Base-by-base conservation (phyloP, 2,113 vertebrate species). In the Cololabis saira region DNA sequence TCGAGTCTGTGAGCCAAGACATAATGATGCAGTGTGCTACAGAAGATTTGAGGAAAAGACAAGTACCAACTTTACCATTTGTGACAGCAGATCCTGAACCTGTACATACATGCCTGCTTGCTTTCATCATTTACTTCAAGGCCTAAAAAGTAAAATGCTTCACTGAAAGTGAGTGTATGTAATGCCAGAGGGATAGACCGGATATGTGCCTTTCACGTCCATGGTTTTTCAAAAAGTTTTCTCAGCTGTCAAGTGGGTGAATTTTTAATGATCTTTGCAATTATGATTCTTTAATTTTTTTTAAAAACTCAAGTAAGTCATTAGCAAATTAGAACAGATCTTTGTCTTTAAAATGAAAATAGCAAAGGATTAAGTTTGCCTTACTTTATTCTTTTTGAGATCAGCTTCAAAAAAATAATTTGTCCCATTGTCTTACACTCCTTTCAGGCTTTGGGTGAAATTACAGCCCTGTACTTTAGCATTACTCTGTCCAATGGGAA, bases 51-150 rank as follows among this genome's bases (percentile, higher is more conserved):
- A 81, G 77, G 76, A 74, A n/a, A 15, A 61, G 79, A 64, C 80
- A 15, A 68, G 74, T 40, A 67, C 41, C 68, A 58, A 53, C 81
- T 49, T 67, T 50, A 66, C 37, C 59, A 2, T 27, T 61, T 45
- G 33, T 61, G 67, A 71, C 82, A 65, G 70, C 65, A 41, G 60
- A 65, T 78, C 71, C 52, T 7, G 17, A 73, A 78, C 78, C 65
- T 86, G 87, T 76, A 78, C 53, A 1, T 24, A 65, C 90, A 84
- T 7, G 85, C 50, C 37, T n/a, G 1, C 13, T 21, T 55, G n/a
- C 77, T 82, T 86, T 82, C 83, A 74, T 78, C 78, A 54, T 66
- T 60, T n/a, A 61, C 76, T 81, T 60, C 74, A 57, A 76, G 66
- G 67, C 65, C 18, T 51, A 21, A 42, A 70, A 65, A 70, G 65